phyloP scores from a whole-genome alignment of 2,888 invertebrate genomes.

The Rapana venosa region DNA sequence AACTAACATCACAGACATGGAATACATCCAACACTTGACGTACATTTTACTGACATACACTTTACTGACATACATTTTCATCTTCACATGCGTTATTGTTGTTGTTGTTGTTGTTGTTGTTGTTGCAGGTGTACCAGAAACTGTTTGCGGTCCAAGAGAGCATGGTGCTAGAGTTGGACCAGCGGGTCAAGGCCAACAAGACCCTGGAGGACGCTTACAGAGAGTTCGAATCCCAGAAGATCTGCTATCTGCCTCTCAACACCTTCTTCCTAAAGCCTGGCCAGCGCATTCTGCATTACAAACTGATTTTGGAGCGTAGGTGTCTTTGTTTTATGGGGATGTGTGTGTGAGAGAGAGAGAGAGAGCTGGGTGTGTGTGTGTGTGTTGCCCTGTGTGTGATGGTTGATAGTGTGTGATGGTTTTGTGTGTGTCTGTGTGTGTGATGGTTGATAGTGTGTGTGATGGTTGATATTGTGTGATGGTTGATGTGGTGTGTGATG shows the following conservation, averaged over 20 bases:
- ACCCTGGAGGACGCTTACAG: constrained; percentile 86
- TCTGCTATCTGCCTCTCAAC: constrained; percentile 91
- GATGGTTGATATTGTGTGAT: no score
- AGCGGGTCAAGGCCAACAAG: constrained; percentile 85
- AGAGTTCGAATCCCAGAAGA: constrained; percentile 88
- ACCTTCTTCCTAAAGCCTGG: constrained; percentile 90
- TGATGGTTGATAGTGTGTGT: no score
- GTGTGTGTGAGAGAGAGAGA: not conserved
- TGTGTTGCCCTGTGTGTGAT: no score
- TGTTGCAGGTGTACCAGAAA: constrained; percentile 76
- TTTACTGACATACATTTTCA: no score
- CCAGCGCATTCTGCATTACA: constrained; percentile 91
- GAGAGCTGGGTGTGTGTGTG: no score
- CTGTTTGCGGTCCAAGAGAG: constrained; percentile 85
- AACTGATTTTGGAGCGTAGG: constrained; percentile 87
- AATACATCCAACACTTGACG: no score
- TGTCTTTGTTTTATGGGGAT: constrained; percentile 50
- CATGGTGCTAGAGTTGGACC: constrained; percentile 89
- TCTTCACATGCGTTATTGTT: no score
- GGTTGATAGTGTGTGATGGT: no score
- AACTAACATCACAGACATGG: no score
- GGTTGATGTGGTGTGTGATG: no score
- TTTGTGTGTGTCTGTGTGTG: no score
- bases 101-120: not conserved
- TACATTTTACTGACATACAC: no score